These are phyloP conservation scores for Cettia cetti DNA, from an alignment of 2,113 vertebrate genomes.

Conservation along the genomic window DNA sequence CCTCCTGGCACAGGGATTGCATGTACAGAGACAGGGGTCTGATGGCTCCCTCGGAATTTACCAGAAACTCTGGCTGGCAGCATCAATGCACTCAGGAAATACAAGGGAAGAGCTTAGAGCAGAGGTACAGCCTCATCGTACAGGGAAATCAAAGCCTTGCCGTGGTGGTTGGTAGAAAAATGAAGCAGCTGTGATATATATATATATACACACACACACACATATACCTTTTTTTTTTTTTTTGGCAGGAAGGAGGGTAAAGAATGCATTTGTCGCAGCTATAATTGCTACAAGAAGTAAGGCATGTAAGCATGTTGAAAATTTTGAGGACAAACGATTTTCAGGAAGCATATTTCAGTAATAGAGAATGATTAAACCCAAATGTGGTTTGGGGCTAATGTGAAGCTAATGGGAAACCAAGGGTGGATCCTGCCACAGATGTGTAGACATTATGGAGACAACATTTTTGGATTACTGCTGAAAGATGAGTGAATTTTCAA, in stretches of 20 bases:
- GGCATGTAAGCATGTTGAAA: background rate
- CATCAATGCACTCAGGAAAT: rapidly evolving
- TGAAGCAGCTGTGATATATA: background rate
- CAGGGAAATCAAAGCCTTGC: background rate
- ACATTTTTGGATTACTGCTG: background rate
- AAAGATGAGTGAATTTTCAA: background rate
- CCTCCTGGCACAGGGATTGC: background rate
- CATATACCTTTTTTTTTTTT: background rate
- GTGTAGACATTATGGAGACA: background rate
- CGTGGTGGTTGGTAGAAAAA: background rate
- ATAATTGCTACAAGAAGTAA: background rate
- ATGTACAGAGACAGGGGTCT: rapidly evolving
- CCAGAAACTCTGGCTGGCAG: background rate
- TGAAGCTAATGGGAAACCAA: background rate
- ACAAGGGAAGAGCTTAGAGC: background rate
- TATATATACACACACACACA: too few relatives aligned
- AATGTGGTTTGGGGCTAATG: background rate
- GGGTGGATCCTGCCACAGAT: background rate
- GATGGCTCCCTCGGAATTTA: background rate
- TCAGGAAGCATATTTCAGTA: background rate
- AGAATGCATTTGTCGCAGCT: background rate
- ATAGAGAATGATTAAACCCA: background rate
- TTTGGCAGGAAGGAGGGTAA: background rate
- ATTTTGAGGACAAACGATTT: background rate
- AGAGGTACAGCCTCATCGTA: background rate